A percentile compares a stretch with the other conserved stretches of the same genome.
These are phyloP conservation scores for Crenichthys baileyi DNA, from an alignment of 2,797 vertebrate genomes.

Conservation along the genomic window DNA sequence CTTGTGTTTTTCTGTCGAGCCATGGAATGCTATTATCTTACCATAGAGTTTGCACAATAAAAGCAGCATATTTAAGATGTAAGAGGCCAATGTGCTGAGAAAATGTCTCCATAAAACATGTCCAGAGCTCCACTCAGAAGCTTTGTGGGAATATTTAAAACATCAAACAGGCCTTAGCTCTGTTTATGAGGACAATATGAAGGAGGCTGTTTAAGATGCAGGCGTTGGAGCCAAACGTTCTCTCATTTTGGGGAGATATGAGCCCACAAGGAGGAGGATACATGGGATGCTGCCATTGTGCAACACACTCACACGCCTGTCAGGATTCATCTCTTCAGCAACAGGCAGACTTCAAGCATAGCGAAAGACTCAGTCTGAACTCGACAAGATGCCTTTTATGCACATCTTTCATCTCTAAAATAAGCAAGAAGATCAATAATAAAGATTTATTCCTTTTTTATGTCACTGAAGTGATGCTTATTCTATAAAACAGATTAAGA, in stretches of 20 bases:
- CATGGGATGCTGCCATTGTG: constrained; percentile 42
- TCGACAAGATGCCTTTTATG: constrained; percentile 44
- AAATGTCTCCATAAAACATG: constrained; percentile 39
- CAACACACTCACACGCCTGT: constrained; percentile 54
- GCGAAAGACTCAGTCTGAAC: constrained; percentile 52
- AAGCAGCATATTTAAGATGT: constrained; percentile 24
- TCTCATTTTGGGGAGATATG: constrained; percentile 39
- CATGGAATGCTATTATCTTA: constrained; percentile 12
- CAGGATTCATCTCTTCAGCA: constrained; percentile 55
- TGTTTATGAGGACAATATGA: constrained; percentile 25
- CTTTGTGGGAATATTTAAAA: constrained; percentile 41
- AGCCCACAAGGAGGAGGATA: constrained; percentile 28
- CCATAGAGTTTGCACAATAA: constrained; percentile 15
- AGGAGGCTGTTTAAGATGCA: constrained; percentile 49
- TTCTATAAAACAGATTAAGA: constrained; percentile 6
- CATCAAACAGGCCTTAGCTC: constrained; percentile 31
- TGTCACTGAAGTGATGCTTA: constrained; percentile 26
- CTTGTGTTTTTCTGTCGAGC: constrained; percentile 12
- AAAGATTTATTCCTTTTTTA: constrained; percentile 24
- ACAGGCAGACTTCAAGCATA: constrained; percentile 31
- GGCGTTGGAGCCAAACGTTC: constrained; percentile 33
- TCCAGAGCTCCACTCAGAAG: constrained; percentile 26
- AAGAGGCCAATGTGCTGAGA: constrained; percentile 11
- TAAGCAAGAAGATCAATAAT: constrained; percentile 25
- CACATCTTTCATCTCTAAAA: constrained; percentile 49